Evolutionary conservation across 2,113 vertebrate genomes (phyloP), one percentile per base, ranked within the genome.

Genomic region (Semnornis frantzii): DNA sequence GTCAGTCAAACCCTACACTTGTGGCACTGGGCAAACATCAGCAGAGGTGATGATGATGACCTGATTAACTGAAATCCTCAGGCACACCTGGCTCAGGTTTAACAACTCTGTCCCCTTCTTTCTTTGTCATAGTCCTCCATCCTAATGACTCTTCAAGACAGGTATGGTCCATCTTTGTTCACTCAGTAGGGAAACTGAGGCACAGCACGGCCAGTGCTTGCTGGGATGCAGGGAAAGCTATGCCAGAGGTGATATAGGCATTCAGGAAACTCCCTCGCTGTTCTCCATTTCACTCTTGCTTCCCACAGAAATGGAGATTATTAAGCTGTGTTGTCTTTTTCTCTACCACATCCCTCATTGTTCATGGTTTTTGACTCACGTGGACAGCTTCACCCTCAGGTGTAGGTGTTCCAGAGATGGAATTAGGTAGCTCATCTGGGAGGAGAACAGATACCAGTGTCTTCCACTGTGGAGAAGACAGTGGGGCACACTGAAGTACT

Each of bases 401-500:
- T 52, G 44, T 21, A 48, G 27, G 6, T 66, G n/a, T 68, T 78
- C 71, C 50, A 75, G 44, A 60, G 52, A 12, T 10, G 1, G 55
- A 39, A 66, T 34, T 58, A 54, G 46, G 20, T 9, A 54, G 50
- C 50, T 89, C 60, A 82, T 1, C 20, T 87, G 54, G 12, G 7
- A 78, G 20, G 5, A 82, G 15, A 5, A 72, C 63, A 81, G 80
- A 59, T 24, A 66, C 31, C 34, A 44, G 60, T 19, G 3, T 34
- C 44, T 77, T 80, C 6, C 62, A 25, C 4, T 6, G 14, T 2
- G 10, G 78, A 23, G 55, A 88, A 78, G 37, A 33, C 4, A 64
- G 15, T 3, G 3, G 31, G 17, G 42, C 8, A 5, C 1, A 4
- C 24, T 80, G 64, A 73, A 70, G 12, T 0, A 0, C 21, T 9